phyloP scores from a whole-genome alignment of 1,140 invertebrate genomes.

The Heliothis subflexa region DNA sequence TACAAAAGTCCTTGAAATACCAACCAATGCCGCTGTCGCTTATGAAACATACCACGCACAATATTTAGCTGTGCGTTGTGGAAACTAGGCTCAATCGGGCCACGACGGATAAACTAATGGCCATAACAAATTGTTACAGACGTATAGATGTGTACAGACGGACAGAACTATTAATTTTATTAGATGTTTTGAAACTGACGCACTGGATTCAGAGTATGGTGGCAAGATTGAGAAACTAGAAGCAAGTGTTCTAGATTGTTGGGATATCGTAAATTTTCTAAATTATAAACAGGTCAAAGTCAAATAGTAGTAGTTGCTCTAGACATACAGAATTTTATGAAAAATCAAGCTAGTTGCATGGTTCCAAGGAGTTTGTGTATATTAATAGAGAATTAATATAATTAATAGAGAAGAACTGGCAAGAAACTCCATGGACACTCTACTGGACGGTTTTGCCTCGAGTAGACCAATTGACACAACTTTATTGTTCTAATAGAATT shows the following conservation, averaged over 20 bases:
- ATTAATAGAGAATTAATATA: no score
- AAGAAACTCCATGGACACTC: no score
- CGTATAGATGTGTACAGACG: constrained; percentile 41
- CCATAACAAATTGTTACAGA: constrained; percentile 63
- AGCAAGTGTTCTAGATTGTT: constrained; percentile 13
- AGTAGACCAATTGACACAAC: no score
- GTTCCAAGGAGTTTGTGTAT: no score
- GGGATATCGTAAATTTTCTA: constrained; percentile 2
- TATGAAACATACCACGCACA: constrained; percentile 23
- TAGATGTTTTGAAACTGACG: constrained; percentile 53
- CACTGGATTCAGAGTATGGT: not conserved
- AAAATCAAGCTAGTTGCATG: not conserved
- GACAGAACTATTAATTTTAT: constrained; percentile 52
- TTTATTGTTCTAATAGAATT: no score
- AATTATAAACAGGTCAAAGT: not conserved
- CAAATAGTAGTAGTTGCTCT: no score
- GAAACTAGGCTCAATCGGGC: constrained; percentile 55
- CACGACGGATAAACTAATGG: constrained; percentile 56
- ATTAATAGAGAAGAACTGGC: no score
- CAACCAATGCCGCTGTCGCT: not conserved
- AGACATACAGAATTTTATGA: not conserved
- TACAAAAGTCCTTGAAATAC: not conserved
- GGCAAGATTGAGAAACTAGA: constrained; percentile 22
- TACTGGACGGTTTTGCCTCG: no score
- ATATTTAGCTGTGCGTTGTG: constrained; percentile 54